Evolutionary conservation across 1,140 invertebrate genomes (phyloP), one percentile per base, ranked within the genome.

Genomic region (Drosophila littoralis): DNA sequence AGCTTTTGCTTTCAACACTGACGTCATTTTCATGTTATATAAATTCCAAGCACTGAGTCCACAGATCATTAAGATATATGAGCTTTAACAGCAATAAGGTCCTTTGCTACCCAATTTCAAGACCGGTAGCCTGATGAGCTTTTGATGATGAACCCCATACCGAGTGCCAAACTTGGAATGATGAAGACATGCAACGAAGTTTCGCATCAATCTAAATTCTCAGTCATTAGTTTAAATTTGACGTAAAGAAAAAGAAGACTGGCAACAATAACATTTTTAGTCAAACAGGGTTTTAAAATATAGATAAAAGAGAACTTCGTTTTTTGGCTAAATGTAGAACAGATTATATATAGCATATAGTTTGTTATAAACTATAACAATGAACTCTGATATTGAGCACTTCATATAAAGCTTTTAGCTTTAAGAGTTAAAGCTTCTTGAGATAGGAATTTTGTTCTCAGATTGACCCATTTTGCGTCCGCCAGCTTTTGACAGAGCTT

Each of bases 71-170:
- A 54, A 73, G 70, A 40, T 54, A 51, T 68, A 33, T 58, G 15
- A 15, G 35, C 54, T 55, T 15, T 43, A 15, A 45, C 10, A 17
- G 13, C 58, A 35, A 13, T n/a, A 10, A 12, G 22, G 22, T 32
- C 15, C 32, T 35, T 38, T 10, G 51, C 51, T 9, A 40, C 12
- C 43, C 43, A 10, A 32, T 59, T 61, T 45, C n/a, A 74, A 74
- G 36, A 43, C 71, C 42, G 40, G 71, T 74, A 74, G 71, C 71
- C 65, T 74, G 71, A 74, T 74, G 71, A 74, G 71, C 50, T 50
- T 69, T 74, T 69, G 42, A 74, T 74, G 65, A 63, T 36, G 71
- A 46, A 61, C 52, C 40, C 45, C 28, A 50, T 12, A 43, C 2
- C 8, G 58, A 22, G 7, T 17, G 43, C 10, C 7, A 8, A 55